These are phyloP conservation scores for Orthonychiurus folsomi DNA, from an alignment of 2,888 invertebrate genomes.

Conservation along the genomic window DNA sequence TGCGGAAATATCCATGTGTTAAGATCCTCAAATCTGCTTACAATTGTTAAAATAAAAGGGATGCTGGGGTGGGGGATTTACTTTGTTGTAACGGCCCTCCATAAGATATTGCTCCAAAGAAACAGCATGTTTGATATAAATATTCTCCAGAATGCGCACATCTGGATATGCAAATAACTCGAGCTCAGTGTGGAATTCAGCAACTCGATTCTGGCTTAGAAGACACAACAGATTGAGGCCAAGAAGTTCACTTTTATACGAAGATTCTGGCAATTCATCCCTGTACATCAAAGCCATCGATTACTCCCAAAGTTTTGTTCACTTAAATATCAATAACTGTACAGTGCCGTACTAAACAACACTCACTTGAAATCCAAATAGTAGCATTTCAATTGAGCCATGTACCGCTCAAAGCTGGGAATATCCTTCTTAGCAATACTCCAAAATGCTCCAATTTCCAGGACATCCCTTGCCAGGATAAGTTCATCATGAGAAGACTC, in stretches of 20 bases:
- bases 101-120: conserved; percentile 96
- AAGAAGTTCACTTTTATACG: conserved; percentile 86
- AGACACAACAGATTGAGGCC: conserved; percentile 89
- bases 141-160: conserved; percentile 81
- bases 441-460: conserved; percentile 88
- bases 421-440: conserved; percentile 87
- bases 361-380: conserved; percentile 84
- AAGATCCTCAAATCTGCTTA: too few species aligned
- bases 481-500: conserved; percentile 33
- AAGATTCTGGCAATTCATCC: conserved; percentile 75
- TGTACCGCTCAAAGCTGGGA: conserved; percentile 90
- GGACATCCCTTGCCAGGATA: conserved; percentile 58
- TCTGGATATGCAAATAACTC: conserved; percentile 70
- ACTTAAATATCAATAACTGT: too few species aligned
- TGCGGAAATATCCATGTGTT: conserved; percentile 40
- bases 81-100: conserved; percentile 99
- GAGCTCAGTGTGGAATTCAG: conserved; percentile 96
- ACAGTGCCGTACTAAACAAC: not conserved
- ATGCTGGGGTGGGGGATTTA: too few species aligned
- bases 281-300: conserved; percentile 47
- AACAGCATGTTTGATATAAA: conserved; percentile 88
- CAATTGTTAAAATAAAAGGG: too few species aligned
- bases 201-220: conserved; percentile 88
- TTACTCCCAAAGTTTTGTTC: too few species aligned
- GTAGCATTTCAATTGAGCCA: conserved; percentile 95